phyloP scores from a whole-genome alignment of 1,140 invertebrate genomes.

The Bombus consobrinus region DNA sequence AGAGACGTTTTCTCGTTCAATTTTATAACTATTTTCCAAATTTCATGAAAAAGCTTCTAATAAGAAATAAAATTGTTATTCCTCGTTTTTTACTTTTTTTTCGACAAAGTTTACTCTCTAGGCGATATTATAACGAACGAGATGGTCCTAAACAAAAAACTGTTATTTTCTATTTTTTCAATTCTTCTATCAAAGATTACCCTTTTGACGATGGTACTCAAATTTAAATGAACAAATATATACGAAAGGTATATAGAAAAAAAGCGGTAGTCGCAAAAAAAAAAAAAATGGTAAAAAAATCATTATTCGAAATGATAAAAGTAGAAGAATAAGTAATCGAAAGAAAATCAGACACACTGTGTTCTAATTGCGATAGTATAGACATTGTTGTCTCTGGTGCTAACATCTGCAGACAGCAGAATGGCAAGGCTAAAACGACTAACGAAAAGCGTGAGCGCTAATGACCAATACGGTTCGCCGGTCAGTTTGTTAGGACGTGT shows the following conservation, averaged over 20 bases:
- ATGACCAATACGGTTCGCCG: not conserved
- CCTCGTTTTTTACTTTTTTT: not conserved
- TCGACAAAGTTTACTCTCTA: not conserved
- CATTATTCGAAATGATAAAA: not conserved
- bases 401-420: not conserved
- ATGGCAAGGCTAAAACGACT: not conserved
- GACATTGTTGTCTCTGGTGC: not conserved
- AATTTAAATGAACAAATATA: not conserved
- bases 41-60: not conserved
- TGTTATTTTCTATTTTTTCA: not conserved
- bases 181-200: not conserved
- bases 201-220: not conserved
- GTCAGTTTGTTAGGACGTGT: not conserved
- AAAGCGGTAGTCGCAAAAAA: not conserved
- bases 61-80: not conserved
- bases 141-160: not conserved
- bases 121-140: not conserved
- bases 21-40: not conserved
- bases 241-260: not conserved
- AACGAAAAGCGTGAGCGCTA: not conserved
- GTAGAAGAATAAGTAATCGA: not conserved
- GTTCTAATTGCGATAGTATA: not conserved
- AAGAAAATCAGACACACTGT: too few species aligned
- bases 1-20: not conserved
- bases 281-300: not conserved